Evolutionary conservation across 2,888 invertebrate species (phyloP).

Genomic region (Eupithecia tripunctaria): DNA sequence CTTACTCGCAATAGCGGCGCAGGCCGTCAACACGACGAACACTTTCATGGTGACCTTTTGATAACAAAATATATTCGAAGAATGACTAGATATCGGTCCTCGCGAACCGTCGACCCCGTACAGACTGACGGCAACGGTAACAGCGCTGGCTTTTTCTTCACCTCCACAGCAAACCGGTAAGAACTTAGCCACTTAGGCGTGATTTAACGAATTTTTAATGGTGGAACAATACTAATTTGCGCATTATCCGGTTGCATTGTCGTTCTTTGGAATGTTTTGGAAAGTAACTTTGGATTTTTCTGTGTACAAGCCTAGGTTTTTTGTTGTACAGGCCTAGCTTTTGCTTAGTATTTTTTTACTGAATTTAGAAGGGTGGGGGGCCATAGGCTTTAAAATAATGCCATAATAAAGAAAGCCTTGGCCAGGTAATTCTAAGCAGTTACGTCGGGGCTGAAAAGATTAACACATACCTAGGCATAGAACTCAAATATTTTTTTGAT

Average conservation of each 20-base stretch:
- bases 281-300: background rate
- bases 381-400: background rate
- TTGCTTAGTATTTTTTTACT: background rate
- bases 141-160: constrained; percentile 82
- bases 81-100: constrained; percentile 82
- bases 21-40: constrained; percentile 79
- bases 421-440: no score
- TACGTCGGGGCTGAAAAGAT: background rate
- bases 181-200: constrained; percentile 60
- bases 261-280: constrained; percentile 10
- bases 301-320: background rate
- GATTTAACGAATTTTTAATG: constrained; percentile 73
- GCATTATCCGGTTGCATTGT: constrained; percentile 54
- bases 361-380: background rate
- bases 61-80: constrained; percentile 60
- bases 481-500: no score
- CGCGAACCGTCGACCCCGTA: constrained; percentile 75
- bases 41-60: constrained; percentile 81
- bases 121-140: constrained; percentile 72
- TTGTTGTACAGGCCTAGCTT: background rate
- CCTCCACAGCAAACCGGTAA: constrained; percentile 75
- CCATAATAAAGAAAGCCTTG: background rate
- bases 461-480: no score
- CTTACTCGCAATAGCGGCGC: constrained; percentile 80
- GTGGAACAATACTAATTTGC: constrained; percentile 69